phyloP scores from a whole-genome alignment of 2,113 vertebrate species.

The Laterallus jamaicensis region DNA sequence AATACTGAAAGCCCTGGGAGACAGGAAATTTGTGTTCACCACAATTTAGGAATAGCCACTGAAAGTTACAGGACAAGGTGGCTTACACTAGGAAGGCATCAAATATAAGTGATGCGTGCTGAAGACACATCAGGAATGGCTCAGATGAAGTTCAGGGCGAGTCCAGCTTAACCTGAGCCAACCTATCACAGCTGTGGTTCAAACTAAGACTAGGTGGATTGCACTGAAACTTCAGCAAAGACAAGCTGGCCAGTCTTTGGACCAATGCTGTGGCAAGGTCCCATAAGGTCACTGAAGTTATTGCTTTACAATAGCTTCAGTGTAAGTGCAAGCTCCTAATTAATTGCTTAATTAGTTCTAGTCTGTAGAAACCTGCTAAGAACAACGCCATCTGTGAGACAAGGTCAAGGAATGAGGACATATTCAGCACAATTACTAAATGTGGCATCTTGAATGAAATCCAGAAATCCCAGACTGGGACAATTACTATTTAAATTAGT shows the following conservation, averaged over 20 bases:
- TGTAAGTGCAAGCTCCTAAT: constrained; percentile 35
- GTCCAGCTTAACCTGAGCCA: background rate
- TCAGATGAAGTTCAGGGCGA: background rate
- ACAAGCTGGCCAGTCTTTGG: background rate
- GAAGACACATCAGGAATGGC: background rate
- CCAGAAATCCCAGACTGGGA: background rate
- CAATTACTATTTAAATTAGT: background rate
- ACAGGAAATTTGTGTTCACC: background rate
- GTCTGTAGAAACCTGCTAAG: constrained; percentile 14
- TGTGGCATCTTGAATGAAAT: background rate
- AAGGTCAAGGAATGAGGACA: constrained; percentile 50
- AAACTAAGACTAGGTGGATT: background rate
- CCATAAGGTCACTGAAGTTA: background rate
- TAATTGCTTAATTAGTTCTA: constrained; percentile 49
- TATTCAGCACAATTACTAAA: background rate
- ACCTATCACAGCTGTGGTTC: background rate
- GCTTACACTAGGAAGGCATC: background rate
- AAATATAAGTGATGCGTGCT: background rate
- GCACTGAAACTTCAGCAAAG: background rate
- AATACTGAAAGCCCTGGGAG: background rate
- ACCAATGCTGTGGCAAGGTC: background rate
- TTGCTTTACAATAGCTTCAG: background rate
- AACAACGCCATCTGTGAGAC: background rate
- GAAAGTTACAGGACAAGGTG: background rate
- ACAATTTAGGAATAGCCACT: background rate